Conservation (phyloP, 2,113 vertebrate species). For the Paradoxurus hermaphroditus region DNA sequence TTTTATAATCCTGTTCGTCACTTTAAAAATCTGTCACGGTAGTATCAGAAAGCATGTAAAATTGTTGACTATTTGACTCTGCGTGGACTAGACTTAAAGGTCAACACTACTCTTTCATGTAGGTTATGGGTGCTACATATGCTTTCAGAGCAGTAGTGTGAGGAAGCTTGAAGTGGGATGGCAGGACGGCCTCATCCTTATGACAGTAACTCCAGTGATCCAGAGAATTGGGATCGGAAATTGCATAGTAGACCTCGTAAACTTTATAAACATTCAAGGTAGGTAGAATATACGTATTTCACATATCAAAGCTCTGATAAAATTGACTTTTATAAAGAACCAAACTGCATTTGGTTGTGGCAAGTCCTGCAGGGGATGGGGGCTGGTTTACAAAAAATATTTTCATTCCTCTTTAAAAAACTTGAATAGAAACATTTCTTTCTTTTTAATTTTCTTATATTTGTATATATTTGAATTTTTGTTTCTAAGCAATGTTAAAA, state of each 20-base stretch:
- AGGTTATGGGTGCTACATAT: conserved; percentile 90
- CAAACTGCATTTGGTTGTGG: conserved; percentile 78
- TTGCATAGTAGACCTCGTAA: conserved; percentile 93
- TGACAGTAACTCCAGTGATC: conserved; percentile 97
- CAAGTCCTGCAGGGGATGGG: conserved; percentile 72
- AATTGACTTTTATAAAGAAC: conserved; percentile 66
- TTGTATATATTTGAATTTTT: conserved; percentile 45
- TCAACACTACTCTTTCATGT: conserved; percentile 85
- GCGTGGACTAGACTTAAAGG: conserved; percentile 80
- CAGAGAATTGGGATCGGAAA: conserved; percentile 93
- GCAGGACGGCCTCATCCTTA: conserved; percentile 93
- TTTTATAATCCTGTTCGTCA: conserved; percentile 49
- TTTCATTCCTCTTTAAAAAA: conserved; percentile 47
- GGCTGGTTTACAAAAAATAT: conserved; percentile 12
- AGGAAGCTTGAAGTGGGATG: conserved; percentile 92
- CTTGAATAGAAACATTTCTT: conserved; percentile 45
- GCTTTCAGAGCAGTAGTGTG: conserved; percentile 87
- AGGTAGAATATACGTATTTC: conserved; percentile 81
- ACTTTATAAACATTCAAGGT: conserved; percentile 95
- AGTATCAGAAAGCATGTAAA: conserved; percentile 59
- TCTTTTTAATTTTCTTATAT: conserved; percentile 62
- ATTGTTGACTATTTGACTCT: conserved; percentile 74
- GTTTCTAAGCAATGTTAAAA: conserved; percentile 43
- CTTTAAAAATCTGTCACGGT: conserved; percentile 28
- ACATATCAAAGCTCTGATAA: conserved; percentile 72